Conservation (phyloP, 1,140 invertebrate genomes). For the Globodera rostochiensis region DNA sequence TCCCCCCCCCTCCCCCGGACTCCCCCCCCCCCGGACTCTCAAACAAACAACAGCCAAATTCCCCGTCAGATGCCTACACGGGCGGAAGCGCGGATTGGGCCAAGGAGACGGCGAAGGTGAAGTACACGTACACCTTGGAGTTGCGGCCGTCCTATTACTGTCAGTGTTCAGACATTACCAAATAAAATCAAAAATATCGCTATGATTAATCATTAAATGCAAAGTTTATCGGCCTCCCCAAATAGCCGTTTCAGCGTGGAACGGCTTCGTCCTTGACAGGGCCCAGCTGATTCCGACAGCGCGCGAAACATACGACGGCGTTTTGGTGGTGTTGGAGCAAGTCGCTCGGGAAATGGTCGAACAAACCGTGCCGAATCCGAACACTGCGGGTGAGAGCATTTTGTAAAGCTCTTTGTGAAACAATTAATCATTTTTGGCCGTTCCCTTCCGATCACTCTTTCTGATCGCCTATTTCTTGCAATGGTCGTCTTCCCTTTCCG, state of each 20-base stretch:
- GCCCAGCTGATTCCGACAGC: slow-evolving; percentile 41
- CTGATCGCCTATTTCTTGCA: too few species aligned
- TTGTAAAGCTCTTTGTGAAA: background rate
- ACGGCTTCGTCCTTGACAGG: slow-evolving; percentile 41
- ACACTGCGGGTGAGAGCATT: background rate
- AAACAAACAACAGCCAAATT: background rate
- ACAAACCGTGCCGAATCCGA: background rate
- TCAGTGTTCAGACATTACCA: slow-evolving; percentile 5
- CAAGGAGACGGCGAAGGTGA: slow-evolving; percentile 61
- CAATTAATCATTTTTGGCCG: too few species aligned
- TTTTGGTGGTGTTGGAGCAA: slow-evolving; percentile 19
- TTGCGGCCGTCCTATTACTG: slow-evolving; percentile 56
- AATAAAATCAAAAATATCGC: background rate
- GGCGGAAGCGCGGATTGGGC: slow-evolving; percentile 63
- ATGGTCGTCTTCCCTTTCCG: too few species aligned
- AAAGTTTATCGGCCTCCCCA: slow-evolving; percentile 8
- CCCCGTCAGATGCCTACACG: slow-evolving; percentile 60
- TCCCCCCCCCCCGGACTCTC: too few species aligned
- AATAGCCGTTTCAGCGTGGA: slow-evolving; percentile 34
- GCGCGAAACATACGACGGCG: slow-evolving; percentile 43
- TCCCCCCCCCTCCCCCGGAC: too few species aligned
- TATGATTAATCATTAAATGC: background rate
- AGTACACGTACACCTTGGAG: slow-evolving; percentile 64
- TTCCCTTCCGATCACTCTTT: too few species aligned
- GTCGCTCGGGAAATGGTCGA: background rate